These are phyloP conservation scores for Drosophila histrio DNA, from an alignment of 2,888 invertebrate genomes.

Conservation along the genomic window DNA sequence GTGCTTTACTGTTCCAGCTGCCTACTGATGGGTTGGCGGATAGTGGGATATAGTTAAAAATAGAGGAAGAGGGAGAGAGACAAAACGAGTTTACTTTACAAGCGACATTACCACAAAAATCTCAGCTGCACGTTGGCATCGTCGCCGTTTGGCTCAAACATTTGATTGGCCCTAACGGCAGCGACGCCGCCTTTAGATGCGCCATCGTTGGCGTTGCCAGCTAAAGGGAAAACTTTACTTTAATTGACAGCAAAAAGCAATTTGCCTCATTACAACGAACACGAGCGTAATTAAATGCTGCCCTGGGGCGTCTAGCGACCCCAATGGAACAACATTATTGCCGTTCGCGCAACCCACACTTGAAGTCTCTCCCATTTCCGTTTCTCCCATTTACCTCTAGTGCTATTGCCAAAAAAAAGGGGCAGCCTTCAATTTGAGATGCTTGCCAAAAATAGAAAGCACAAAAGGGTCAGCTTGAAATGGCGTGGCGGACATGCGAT, in stretches of 20 bases:
- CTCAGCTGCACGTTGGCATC: conserved; percentile 24
- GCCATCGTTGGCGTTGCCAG: conserved; percentile 27
- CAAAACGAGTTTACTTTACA: conserved; percentile 47
- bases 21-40: conserved; percentile 1
- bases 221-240: conserved; percentile 75
- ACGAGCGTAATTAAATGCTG: conserved; percentile 77
- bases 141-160: conserved; percentile 20
- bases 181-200: neutral
- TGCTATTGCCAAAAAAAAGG: conserved; percentile 16
- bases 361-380: neutral
- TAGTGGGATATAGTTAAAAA: neutral
- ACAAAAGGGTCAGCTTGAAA: conserved; percentile 59
- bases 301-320: conserved; percentile 56
- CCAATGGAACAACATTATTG: conserved; percentile 50
- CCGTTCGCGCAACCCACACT: neutral
- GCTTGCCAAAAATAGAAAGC: conserved; percentile 43
- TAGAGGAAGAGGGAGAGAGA: neutral
- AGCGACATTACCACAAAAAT: conserved; percentile 55
- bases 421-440: conserved; percentile 62
- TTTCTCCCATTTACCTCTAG: neutral
- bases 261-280: conserved; percentile 76
- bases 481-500: conserved; percentile 66
- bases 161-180: conserved; percentile 66
- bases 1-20: conserved; percentile 35
- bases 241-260: conserved; percentile 80